Evolutionary conservation across 64 coral and sea anemone genomes (phyloP).

Genomic region (Actinia tenebrosa): DNA sequence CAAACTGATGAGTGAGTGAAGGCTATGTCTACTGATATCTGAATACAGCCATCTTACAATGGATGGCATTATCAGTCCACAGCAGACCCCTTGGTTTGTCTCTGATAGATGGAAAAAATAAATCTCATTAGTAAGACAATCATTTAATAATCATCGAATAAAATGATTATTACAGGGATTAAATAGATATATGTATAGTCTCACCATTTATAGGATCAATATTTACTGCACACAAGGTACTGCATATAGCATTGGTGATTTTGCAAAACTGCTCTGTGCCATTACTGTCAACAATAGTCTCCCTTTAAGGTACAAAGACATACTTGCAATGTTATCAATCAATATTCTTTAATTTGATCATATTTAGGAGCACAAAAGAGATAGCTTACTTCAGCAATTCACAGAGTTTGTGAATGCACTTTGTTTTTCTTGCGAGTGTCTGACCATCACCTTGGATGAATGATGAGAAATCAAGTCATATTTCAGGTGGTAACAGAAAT

Average conservation of each 20-base stretch:
- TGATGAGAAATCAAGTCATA: neutral
- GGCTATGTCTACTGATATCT: neutral
- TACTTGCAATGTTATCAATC: neutral
- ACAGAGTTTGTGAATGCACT: slow-evolving; percentile 24
- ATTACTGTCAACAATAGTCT: neutral
- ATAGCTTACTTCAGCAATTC: neutral
- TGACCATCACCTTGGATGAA: slow-evolving; percentile 5
- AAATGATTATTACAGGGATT: neutral
- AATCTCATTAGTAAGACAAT: neutral
- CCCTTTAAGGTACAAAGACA: neutral
- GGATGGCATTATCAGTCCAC: neutral
- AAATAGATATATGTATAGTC: neutral
- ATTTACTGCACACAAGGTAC: slow-evolving; percentile 4
- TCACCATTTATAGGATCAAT: slow-evolving; percentile 1
- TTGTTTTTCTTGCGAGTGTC: neutral
- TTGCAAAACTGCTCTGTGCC: neutral
- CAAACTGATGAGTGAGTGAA: slow-evolving; percentile 17
- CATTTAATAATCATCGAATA: no score
- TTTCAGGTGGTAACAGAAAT: neutral
- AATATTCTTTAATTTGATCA: neutral
- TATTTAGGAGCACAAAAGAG: neutral
- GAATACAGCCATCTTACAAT: neutral
- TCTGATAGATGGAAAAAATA: neutral
- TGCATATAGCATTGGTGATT: neutral
- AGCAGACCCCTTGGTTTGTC: slow-evolving; percentile 13